Evolutionary conservation across 1,140 invertebrate species (phyloP), one percentile per base, ranked within the genome.

Genomic region (Meloidogyne floridensis): DNA sequence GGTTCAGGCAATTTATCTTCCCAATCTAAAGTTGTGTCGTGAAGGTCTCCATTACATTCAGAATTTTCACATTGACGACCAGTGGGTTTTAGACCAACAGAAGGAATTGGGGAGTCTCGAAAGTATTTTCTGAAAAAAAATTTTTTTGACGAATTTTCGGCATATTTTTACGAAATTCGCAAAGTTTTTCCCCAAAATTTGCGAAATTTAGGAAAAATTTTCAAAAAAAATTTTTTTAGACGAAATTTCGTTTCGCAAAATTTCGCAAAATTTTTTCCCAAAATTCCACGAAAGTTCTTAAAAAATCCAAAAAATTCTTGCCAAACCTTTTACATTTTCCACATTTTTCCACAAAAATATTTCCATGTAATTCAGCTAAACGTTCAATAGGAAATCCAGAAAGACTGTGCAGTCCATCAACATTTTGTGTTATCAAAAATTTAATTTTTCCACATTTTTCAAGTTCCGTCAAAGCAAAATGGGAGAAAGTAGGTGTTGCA

Each of bases 11-110:
- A 92, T 91, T 94, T 94, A 89, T 96, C 94, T 90, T 99, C 97
- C 97, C 97, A 99, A 91, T 99, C 97, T n/a, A 99, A 91, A 80
- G 98, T 95, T 51, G 94, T 96, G 91, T 99, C 97, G 83, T 93
- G 92, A 72, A 98, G 91, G 82, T 94, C 93, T 43, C 97, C 96
- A 82, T 96, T 91, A 83, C 71, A 91, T 82, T 13, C 91, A 10
- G 71, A 75, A 91, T 87, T 93, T 86, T 92, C 93, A 92, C 95
- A 98, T 11, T 92, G 92, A 54, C 93, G 93, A 20, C 94, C 94
- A 80, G 96, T 93, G 85, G 92, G 93, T 90, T 96, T 97, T 90
- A 96, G 94, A 0, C 96, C 97, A 54, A 90, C 84, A 8, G 86
- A 84, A 56, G 72, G 69, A 13, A 90, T 73, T 18, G 84, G 83